phyloP scores from a whole-genome alignment of 2,113 vertebrate genomes.

The Rhinolophus sinicus region DNA sequence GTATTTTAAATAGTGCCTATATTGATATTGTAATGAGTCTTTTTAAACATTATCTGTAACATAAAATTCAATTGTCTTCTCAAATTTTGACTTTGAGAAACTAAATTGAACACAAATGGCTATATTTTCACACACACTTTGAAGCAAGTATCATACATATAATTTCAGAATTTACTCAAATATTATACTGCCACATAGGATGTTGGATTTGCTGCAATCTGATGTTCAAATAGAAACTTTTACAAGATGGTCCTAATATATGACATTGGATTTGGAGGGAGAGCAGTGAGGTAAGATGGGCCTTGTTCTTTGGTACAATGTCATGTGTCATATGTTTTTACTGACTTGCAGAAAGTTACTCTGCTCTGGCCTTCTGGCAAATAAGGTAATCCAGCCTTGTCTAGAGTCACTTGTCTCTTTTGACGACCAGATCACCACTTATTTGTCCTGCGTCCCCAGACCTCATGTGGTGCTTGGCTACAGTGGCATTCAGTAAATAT shows the following conservation, averaged over 20 bases:
- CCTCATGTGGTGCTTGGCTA: background rate
- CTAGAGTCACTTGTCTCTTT: background rate
- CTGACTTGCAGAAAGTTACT: background rate
- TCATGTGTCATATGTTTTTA: background rate
- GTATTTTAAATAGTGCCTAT: slow-evolving; percentile 1
- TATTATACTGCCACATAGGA: background rate
- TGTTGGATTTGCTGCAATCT: background rate
- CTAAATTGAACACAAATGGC: background rate
- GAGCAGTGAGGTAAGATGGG: background rate
- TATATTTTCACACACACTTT: background rate
- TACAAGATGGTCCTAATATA: background rate
- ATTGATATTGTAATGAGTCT: background rate
- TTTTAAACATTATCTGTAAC: background rate
- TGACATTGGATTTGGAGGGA: background rate
- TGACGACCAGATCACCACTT: background rate
- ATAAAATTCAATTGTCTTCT: slow-evolving; percentile 12
- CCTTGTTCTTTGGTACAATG: background rate
- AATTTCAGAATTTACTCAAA: slow-evolving; percentile 3
- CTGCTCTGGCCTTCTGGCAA: background rate
- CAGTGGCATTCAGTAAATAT: background rate
- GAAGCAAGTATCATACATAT: background rate
- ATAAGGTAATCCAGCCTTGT: background rate
- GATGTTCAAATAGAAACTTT: slow-evolving; percentile 21
- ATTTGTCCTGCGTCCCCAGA: background rate
- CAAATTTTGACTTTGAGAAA: slow-evolving; percentile 14